Base-by-base conservation (phyloP, 1,140 invertebrate genomes). In the Aphelinus atriplicis region DNA sequence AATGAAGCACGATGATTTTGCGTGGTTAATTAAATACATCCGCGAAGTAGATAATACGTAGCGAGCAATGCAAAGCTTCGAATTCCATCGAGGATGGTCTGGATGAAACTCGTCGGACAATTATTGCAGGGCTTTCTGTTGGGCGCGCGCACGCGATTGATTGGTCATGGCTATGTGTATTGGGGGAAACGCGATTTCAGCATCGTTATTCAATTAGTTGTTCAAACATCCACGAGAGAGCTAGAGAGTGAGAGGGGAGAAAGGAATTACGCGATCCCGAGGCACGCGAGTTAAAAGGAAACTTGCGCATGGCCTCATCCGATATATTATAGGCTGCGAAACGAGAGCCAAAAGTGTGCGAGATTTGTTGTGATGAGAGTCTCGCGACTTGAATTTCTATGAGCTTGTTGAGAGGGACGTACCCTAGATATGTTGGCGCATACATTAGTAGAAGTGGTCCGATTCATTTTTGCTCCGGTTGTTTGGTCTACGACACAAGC, bases 141-240 rank as follows among this genome's bases (percentile, higher is more conserved):
- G 26, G 2, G 7, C 43, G 10, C 5, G 43, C 53, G 7, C 43
- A n/a, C 5, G 43, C 53, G 42, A 63, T 74, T 50, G 50, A 9
- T 55, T 48, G 50, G 45, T 48, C 57, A 10, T 3, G 7, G 7
- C 26, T 42, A 46, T 53, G 51, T 53, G 9, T 9, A n/a, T 9
- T 1, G 6, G 26, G 47, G 43, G 6, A 50, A 45, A 4, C 45
- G 45, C 42, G 62, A 61, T 45, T 46, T 10, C 58, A 67, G 43
- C 58, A n/a, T 50, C 57, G 57, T 68, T 74, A 74, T 74, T 74
- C 73, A 74, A 74, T 74, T 66, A 60, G 58, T 74, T 74, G 58
- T 63, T 67, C 73, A 63, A 74, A 74, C 45, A 75, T 1, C 42
- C 53, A 46, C 42, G 48, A 57, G 26, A 51, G 46, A 69, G 57